These are phyloP conservation scores for Bradynema listronoti DNA, from an alignment of 1,140 invertebrate species.

Conservation along the genomic window DNA sequence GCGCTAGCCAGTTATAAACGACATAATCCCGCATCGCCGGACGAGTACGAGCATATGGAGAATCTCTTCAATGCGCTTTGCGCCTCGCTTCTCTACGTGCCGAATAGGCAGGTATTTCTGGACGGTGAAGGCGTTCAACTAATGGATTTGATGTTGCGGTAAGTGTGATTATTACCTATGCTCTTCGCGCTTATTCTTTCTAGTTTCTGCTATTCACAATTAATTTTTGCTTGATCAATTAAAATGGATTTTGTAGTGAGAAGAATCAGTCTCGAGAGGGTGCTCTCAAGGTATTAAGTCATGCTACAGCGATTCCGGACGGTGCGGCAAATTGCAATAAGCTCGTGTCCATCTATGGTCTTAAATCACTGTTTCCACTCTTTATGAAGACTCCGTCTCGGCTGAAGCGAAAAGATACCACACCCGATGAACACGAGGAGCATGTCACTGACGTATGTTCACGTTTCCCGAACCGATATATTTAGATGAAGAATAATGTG, in stretches of 20 bases:
- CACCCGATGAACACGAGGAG: slow-evolving; percentile 84
- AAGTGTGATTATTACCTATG: no score
- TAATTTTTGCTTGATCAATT: no score
- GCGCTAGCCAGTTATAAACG: slow-evolving; percentile 73
- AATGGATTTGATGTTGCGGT: slow-evolving; percentile 91
- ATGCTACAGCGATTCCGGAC: slow-evolving; percentile 84
- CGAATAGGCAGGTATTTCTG: slow-evolving; percentile 78
- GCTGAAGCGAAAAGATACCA: slow-evolving; percentile 73
- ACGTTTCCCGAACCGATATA: no score
- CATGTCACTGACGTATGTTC: slow-evolving; percentile 41
- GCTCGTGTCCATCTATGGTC: slow-evolving; percentile 90
- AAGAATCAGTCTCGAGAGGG: slow-evolving; percentile 93
- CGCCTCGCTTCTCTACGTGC: slow-evolving; percentile 76
- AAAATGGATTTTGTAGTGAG: slow-evolving; percentile 65
- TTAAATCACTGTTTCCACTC: slow-evolving; percentile 89
- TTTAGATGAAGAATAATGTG: no score
- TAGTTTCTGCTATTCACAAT: no score
- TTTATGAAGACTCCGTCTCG: slow-evolving; percentile 97
- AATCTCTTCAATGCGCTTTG: slow-evolving; percentile 93
- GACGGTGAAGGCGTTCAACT: slow-evolving; percentile 88
- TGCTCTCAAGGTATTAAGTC: slow-evolving; percentile 89
- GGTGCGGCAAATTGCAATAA: slow-evolving; percentile 93
- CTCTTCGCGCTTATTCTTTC: no score
- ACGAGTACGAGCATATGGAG: slow-evolving; percentile 97
- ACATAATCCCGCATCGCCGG: slow-evolving; percentile 78